phyloP scores from a whole-genome alignment of 2,797 vertebrate species.

The Ateles fusciceps region DNA sequence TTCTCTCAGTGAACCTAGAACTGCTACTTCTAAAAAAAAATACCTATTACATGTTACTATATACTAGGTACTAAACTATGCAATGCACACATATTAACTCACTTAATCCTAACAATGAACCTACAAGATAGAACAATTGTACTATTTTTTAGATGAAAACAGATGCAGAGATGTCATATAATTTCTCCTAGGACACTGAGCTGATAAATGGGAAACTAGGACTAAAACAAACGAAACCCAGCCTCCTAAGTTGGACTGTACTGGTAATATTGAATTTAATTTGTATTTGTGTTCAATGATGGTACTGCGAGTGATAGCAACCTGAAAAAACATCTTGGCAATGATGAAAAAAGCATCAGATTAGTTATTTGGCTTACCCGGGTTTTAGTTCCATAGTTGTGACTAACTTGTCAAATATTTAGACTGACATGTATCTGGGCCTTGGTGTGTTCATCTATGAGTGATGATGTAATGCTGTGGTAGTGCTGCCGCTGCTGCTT shows the following conservation, averaged over 20 bases:
- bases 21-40: background rate
- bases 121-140: background rate
- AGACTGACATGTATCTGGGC: background rate
- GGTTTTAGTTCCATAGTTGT: background rate
- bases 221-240: background rate
- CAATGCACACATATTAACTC: background rate
- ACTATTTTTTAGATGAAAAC: background rate
- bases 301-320: background rate
- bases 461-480: background rate
- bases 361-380: background rate
- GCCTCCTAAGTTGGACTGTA: background rate
- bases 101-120: background rate
- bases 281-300: background rate
- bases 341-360: background rate
- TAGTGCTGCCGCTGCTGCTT: background rate
- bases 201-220: background rate
- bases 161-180: background rate
- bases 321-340: background rate
- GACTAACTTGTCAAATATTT: background rate
- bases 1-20: background rate
- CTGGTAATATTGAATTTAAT: background rate
- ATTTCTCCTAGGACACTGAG: background rate
- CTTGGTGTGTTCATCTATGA: background rate
- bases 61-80: background rate
- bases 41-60: background rate